Base-by-base conservation (phyloP, 2,888 invertebrate species). In the Dioctria rufipes region DNA sequence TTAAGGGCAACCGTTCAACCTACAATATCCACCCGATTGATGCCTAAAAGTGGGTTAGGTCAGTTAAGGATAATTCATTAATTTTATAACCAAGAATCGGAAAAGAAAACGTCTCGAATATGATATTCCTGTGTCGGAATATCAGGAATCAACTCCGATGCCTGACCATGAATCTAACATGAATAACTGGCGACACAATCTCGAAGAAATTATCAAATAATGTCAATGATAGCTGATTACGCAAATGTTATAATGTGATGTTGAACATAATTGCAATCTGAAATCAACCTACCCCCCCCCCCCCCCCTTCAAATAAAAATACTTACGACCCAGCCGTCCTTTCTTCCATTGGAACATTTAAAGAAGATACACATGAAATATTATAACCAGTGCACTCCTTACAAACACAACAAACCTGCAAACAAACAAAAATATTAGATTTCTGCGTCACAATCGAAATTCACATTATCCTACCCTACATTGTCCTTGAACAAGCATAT, bases 381-480 rank as follows among this genome's bases (percentile, higher is more conserved):
- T 96, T 95, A 88, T 97, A 97, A 3, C 98, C 98, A 0, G 98
- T 98, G 87, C 98, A 98, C 87, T 98, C 96, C 6, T 95, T 92
- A 87, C 98, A 98, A 80, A 95, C 92, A 2, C 95, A 94, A 88
- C 98, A 98, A 63, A 97, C 93, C 92, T 9, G 3, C 13, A 61
- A 25, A 43, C 43, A 25, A n/a, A 58, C 8, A 40, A 73, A 3
- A 49, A 63, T 5, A 8, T 67, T n/a, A 60, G 13, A 8, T 58
- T 13, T 60, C 42, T 42, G 2, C 5, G 37, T 37, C 4, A n/a
- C 25, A 87, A 87, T 78, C 86, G 37, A 69, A 25, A 37, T 51
- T 49, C 8, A 4, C 3, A 40, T 40, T 46, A 25, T 11, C 63
- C 85, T 39, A 88, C 89, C 0, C 88, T 86, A 67, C 89, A 89